Conservation (phyloP, 2,797 vertebrate species). For the Lagodon rhomboides region DNA sequence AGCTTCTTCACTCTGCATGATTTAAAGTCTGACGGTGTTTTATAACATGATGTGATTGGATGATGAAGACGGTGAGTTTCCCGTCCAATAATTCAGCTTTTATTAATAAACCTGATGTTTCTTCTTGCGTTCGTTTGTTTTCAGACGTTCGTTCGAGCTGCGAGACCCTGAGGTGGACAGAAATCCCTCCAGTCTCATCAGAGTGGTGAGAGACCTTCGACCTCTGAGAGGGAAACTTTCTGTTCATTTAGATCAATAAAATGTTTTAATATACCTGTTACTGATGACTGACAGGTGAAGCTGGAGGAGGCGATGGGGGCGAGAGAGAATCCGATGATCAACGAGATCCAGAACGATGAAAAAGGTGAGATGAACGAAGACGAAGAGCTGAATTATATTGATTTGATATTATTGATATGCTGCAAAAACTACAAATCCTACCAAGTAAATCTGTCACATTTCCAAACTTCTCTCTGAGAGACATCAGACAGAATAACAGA, state of each 20-base stretch:
- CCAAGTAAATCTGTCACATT: too few species aligned
- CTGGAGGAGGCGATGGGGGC: slow-evolving; percentile 50
- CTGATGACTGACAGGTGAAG: slow-evolving; percentile 65
- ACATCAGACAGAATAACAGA: too few species aligned
- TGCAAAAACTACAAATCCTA: too few species aligned
- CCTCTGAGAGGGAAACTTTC: not conserved
- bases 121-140: not conserved
- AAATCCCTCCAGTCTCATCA: slow-evolving; percentile 64
- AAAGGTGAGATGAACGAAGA: slow-evolving; percentile 37
- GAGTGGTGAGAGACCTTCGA: slow-evolving; percentile 74
- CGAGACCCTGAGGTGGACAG: not conserved
- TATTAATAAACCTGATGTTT: not conserved
- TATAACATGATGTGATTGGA: not conserved
- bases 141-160: slow-evolving; percentile 76
- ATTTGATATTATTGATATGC: too few species aligned
- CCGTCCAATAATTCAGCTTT: not conserved
- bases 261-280: not conserved
- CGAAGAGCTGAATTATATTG: too few species aligned
- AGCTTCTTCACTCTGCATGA: not conserved
- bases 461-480: too few species aligned
- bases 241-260: not conserved
- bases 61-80: not conserved
- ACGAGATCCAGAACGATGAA: slow-evolving; percentile 71
- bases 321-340: slow-evolving; percentile 64
- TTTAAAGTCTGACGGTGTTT: too few species aligned